Conservation (phyloP, 2,113 vertebrate species). For the Gambusia affinis region DNA sequence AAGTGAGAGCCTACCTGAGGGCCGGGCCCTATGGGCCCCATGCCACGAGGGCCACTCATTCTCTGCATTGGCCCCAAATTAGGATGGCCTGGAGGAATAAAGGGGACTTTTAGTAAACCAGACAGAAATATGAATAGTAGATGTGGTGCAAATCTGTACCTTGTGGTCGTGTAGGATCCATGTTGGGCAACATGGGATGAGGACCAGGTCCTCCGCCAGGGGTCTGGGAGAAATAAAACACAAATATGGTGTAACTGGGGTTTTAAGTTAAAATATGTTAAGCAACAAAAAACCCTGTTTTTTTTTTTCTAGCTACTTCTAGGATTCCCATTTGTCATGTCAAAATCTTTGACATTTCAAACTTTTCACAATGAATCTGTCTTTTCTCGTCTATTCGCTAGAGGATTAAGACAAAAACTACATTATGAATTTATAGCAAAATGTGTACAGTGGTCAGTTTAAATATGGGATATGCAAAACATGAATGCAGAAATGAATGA, state of each 20-base stretch:
- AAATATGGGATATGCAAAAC: no score
- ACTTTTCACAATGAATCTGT: no score
- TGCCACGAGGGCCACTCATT: conserved; percentile 97
- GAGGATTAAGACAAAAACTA: background rate
- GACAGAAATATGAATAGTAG: background rate
- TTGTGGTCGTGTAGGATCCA: conserved; percentile 98
- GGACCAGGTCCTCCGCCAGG: conserved; percentile 95
- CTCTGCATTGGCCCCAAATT: conserved; percentile 98
- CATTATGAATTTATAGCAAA: background rate
- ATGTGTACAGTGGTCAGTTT: no score
- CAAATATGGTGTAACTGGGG: background rate
- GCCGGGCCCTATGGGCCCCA: conserved; percentile 97
- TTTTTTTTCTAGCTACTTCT: no score
- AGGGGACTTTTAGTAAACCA: background rate
- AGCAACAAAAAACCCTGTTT: background rate
- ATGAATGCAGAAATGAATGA: no score
- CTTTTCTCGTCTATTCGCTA: background rate
- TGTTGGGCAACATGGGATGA: conserved; percentile 96
- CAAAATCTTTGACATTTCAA: no score
- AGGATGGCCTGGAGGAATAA: conserved; percentile 84
- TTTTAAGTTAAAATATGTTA: conserved; percentile 9
- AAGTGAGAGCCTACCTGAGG: conserved; percentile 86
- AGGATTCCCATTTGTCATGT: no score
- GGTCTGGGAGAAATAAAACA: conserved; percentile 77
- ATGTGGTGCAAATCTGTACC: conserved; percentile 62